Evolutionary conservation across 2,113 vertebrate species (phyloP), one percentile per base, ranked within the genome.

Genomic region (Etia nguti): DNA sequence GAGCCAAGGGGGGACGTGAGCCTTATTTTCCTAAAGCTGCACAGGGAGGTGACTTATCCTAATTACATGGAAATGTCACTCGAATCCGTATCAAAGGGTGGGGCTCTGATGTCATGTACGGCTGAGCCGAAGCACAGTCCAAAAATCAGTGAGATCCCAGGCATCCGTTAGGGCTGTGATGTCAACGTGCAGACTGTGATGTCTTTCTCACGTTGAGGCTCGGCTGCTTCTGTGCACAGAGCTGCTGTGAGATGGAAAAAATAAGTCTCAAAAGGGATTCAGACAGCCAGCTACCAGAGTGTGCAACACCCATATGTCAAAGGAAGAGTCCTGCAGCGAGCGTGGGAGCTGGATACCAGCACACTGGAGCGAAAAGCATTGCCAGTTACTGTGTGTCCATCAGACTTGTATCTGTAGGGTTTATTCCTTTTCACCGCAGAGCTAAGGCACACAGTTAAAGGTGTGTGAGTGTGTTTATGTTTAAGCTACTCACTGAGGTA

Each of bases 401-500:
- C 90, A 88, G 68, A 80, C 43, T 86, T 85, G 41, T 34, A 86
- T 90, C 73, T 82, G 85, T 46, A 60, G 36, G 75, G 80, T 90
- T 88, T 85, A 89, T 90, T 80, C 83, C 34, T 77, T 77, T 77
- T 26, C 46, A 77, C 46, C 11, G 38, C 11, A 11, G 60, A 81
- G 59, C 85, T 85, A 87, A 89, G 81, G 86, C 80, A 84, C 88
- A 82, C 52, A 48, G 84, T 79, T 82, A 80, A 82, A 68, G 50
- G 77, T 77, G 89, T 89, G 75, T 79, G 50, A 43, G 80, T 88
- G 79, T 86, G 91, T 91, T 85, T 79, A 43, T 90, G 86, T 88
- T 52, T 77, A 79, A 86, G 84, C 83, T 96, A 99, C 99, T 99
- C 97, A 99, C 99, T 99, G 97, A 99, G 97, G 97, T 99, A 99